Base-by-base conservation (phyloP, 2,888 invertebrate genomes). In the Leucophora obtusa region DNA sequence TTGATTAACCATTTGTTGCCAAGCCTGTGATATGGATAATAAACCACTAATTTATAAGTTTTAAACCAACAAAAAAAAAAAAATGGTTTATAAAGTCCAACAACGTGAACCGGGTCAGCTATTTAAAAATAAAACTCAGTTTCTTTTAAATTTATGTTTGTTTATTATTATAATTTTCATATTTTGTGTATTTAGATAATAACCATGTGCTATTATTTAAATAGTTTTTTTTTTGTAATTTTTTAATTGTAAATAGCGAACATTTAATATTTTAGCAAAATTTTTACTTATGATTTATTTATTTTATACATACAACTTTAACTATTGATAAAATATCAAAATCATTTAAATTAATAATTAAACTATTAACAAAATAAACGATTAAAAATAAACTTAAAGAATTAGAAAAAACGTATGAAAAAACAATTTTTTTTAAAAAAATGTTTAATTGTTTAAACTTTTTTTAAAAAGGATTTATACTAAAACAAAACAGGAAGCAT, bases 401-500 rank as follows among this genome's bases (percentile, higher is more conserved):
- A 51, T 51, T 65, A 66, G 58, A 73, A 58, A 15, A 21, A 65
- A 62, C 35, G 53, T 71, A 77, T 17, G 54, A 35, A 65, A n/a
- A 81, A 69, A 62, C 47, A 62, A 63, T 59, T 59, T 28, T 47
- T 60, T 62, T 35, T 63, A 53, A 65, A 81, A 63, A 81, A 63
- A 68, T 58, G 18, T 56, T 59, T 50, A 62, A 80, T 54, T 47
- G 21, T 10, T 53, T 47, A 59, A 59, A 54, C 17, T 63, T 33
- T 17, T 54, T 43, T 17, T 60, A 10, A 28, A 21, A 72, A 58
- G 35, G n/a, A 69, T 75, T 78, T 62, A 54, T 74, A 47, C 72
- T 73, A 58, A 58, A 60, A 59, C 60, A 54, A 81, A 77, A 81
- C 73, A 87, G 88, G 88, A 87, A 88, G 88, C 88, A 86, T 87